Evolutionary conservation across 2,888 invertebrate species (phyloP).

Genomic region (Ptilodon capucinus): DNA sequence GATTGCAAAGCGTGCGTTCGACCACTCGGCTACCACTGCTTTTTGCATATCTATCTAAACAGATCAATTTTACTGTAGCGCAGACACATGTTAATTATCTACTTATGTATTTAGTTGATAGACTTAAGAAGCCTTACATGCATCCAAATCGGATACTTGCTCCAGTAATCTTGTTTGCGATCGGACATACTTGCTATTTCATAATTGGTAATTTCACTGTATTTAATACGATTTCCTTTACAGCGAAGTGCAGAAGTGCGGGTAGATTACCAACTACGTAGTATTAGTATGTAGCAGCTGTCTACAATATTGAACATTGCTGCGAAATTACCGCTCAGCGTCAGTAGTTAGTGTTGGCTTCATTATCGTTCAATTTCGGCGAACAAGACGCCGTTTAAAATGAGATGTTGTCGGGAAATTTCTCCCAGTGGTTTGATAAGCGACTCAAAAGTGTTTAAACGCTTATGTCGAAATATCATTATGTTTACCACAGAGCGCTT

Average conservation of each 20-base stretch:
- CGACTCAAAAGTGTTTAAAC: slow-evolving; percentile 2
- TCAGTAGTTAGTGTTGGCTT: slow-evolving; percentile 7
- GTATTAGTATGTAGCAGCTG: not conserved
- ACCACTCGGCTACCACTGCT: too few relatives aligned
- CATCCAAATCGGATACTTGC: slow-evolving; percentile 30
- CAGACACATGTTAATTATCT: too few relatives aligned
- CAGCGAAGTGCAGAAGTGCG: not conserved
- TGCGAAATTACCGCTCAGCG: not conserved
- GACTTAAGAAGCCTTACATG: slow-evolving; percentile 41
- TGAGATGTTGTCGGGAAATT: slow-evolving; percentile 33
- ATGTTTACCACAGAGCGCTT: not conserved
- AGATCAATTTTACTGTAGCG: too few relatives aligned
- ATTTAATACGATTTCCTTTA: slow-evolving; percentile 29
- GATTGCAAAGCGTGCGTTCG: too few relatives aligned
- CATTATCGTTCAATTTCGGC: slow-evolving; percentile 50
- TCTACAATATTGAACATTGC: not conserved
- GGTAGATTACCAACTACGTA: not conserved
- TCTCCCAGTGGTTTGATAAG: slow-evolving; percentile 2
- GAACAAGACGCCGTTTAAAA: slow-evolving; percentile 38
- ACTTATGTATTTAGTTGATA: too few relatives aligned
- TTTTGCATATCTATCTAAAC: too few relatives aligned
- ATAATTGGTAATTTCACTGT: slow-evolving; percentile 36
- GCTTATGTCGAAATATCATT: not conserved
- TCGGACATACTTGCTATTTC: slow-evolving; percentile 36
- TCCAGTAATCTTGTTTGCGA: slow-evolving; percentile 49